These are phyloP conservation scores for Chionodraco myersi DNA, from an alignment of 2,113 vertebrate species.

Conservation along the genomic window DNA sequence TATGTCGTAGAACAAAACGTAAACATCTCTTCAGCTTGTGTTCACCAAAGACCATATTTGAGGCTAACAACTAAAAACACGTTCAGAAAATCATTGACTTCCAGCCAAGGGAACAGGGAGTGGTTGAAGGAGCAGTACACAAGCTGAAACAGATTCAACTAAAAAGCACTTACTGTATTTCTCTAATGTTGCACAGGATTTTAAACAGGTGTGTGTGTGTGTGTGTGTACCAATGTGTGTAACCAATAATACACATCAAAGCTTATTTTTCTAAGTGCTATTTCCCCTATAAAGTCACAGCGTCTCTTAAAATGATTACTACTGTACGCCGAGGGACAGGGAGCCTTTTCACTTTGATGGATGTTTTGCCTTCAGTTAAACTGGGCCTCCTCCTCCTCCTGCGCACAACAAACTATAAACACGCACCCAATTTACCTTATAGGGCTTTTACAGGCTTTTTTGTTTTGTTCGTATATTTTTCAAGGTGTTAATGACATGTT, in stretches of 20 bases:
- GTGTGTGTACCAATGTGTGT: too few relatives aligned
- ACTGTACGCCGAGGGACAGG: slow-evolving; percentile 33
- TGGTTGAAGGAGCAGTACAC: too few relatives aligned
- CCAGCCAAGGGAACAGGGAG: too few relatives aligned
- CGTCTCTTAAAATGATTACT: slow-evolving; percentile 59
- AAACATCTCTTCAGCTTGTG: too few relatives aligned
- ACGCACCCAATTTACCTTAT: slow-evolving; percentile 3
- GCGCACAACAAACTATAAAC: slow-evolving; percentile 2
- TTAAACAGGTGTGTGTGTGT: too few relatives aligned
- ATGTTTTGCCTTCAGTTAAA: slow-evolving; percentile 63
- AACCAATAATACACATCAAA: slow-evolving; percentile 61
- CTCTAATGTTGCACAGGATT: too few relatives aligned
- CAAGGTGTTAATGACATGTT: slow-evolving; percentile 42
- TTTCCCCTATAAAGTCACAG: slow-evolving; percentile 69
- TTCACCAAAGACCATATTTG: too few relatives aligned
- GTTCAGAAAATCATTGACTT: too few relatives aligned
- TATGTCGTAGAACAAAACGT: too few relatives aligned
- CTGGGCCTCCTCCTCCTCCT: not conserved
- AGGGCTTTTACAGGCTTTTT: not conserved
- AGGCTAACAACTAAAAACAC: too few relatives aligned
- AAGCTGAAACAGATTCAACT: too few relatives aligned
- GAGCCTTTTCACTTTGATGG: slow-evolving; percentile 61
- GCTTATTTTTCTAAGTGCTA: slow-evolving; percentile 34
- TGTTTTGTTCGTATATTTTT: not conserved
- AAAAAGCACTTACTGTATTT: too few relatives aligned